phyloP scores from a whole-genome alignment of 2,797 vertebrate species.

The Xenentodon cancila region DNA sequence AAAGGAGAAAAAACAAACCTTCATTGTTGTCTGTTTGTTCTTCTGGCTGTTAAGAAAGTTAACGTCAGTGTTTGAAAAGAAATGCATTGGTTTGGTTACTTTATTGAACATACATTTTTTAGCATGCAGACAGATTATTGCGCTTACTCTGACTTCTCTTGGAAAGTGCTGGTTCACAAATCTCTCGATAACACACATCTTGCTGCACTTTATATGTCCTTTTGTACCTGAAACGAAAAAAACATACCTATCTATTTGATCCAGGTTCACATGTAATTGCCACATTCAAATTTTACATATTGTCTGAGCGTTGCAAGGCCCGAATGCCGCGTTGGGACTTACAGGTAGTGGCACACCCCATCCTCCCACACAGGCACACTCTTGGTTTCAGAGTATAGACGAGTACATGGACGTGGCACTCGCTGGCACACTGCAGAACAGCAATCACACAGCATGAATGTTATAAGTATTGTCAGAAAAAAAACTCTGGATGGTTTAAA shows the following conservation, averaged over 20 bases:
- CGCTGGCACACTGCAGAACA: slow-evolving; percentile 88
- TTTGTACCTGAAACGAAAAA: slow-evolving; percentile 86
- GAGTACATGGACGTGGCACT: slow-evolving; percentile 91
- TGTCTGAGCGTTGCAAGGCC: slow-evolving; percentile 1
- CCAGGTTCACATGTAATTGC: neutral
- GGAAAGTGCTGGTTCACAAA: slow-evolving; percentile 82
- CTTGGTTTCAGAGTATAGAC: slow-evolving; percentile 94
- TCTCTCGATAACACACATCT: slow-evolving; percentile 93
- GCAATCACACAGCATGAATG: slow-evolving; percentile 50
- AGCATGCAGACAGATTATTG: neutral
- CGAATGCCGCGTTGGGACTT: slow-evolving; percentile 70
- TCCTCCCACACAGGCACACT: slow-evolving; percentile 93
- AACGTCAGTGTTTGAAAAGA: slow-evolving; percentile 24
- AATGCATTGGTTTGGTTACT: neutral
- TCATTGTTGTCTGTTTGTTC: slow-evolving; percentile 79
- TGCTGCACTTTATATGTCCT: slow-evolving; percentile 91
- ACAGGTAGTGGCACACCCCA: slow-evolving; percentile 93
- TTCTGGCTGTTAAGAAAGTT: slow-evolving; percentile 70
- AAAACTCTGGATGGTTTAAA: slow-evolving; percentile 45
- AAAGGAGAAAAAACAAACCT: slow-evolving; percentile 55
- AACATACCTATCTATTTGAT: slow-evolving; percentile 13
- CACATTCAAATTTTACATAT: neutral
- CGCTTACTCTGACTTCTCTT: slow-evolving; percentile 83
- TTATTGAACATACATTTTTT: neutral
- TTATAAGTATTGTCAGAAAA: slow-evolving; percentile 9